Percentiles rank a stretch among this genome's conserved stretches.
phyloP scores from a whole-genome alignment of 2,888 invertebrate genomes.

The Patella caerulea region DNA sequence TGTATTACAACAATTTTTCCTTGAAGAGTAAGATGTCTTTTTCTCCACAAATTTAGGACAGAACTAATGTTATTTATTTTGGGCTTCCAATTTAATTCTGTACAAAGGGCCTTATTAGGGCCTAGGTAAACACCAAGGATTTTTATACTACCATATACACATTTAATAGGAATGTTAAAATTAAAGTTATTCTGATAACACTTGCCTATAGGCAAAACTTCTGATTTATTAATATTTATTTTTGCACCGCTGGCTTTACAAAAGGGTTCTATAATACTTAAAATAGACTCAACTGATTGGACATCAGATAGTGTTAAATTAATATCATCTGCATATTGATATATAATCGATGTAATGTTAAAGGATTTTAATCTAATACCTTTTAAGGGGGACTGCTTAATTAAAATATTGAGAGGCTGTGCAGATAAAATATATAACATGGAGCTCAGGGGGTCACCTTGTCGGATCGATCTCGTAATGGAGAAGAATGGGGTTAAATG shows the following conservation, averaged over 20 bases:
- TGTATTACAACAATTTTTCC: background rate
- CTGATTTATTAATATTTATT: background rate
- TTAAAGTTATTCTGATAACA: background rate
- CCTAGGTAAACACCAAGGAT: background rate
- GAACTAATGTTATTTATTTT: background rate
- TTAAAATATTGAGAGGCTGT: background rate
- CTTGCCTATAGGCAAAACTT: background rate
- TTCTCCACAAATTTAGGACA: background rate
- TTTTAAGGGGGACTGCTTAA: background rate
- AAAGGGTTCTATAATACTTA: background rate
- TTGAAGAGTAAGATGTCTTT: slow-evolving; percentile 5
- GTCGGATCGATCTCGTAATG: background rate
- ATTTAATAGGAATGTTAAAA: background rate
- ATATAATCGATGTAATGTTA: background rate
- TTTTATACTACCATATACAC: background rate
- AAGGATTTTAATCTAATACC: background rate
- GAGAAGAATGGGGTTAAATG: slow-evolving; percentile 30
- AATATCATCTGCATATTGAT: background rate
- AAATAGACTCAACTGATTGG: background rate
- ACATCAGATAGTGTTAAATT: background rate
- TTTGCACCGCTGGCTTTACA: background rate
- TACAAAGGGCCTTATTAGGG: background rate
- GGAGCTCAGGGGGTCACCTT: slow-evolving; percentile 9
- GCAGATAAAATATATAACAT: background rate
- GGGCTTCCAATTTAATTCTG: background rate